Conservation (phyloP, 2,797 vertebrate genomes). For the Lithobates pipiens region DNA sequence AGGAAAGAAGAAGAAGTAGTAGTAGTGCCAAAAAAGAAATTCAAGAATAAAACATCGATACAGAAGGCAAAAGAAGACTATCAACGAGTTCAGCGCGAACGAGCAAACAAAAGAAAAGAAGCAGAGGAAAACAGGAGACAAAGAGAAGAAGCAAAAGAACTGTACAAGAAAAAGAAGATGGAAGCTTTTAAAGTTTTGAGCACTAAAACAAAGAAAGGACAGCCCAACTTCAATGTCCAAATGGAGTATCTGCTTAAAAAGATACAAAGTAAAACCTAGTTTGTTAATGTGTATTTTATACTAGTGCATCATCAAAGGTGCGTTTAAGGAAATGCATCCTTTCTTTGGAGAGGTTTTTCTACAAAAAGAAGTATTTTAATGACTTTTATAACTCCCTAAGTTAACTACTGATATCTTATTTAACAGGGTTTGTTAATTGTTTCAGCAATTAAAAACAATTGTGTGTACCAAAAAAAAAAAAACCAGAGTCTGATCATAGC, state of each 20-base stretch:
- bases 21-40: conserved; percentile 71
- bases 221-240: conserved; percentile 94
- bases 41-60: conserved; percentile 85
- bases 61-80: conserved; percentile 92
- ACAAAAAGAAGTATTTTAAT: neutral
- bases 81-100: conserved; percentile 79
- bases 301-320: conserved; percentile 35
- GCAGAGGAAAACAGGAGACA: conserved; percentile 82
- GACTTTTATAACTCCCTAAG: neutral
- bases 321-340: conserved; percentile 19
- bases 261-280: conserved; percentile 81
- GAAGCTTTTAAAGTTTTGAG: conserved; percentile 87
- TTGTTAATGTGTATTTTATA: neutral
- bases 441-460: neutral
- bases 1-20: neutral
- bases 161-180: conserved; percentile 90
- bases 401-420: neutral
- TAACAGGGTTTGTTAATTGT: neutral
- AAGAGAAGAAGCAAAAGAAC: conserved; percentile 84
- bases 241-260: conserved; percentile 95
- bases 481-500: too few species aligned
- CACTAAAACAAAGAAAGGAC: conserved; percentile 94
- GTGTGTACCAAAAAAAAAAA: too few species aligned
- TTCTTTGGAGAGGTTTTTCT: conserved; percentile 31
- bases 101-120: conserved; percentile 85